A percentile compares a stretch with the other conserved stretches of the same genome.
Evolutionary conservation across 2,797 vertebrate species (phyloP).

Genomic region (Falco concolor): DNA sequence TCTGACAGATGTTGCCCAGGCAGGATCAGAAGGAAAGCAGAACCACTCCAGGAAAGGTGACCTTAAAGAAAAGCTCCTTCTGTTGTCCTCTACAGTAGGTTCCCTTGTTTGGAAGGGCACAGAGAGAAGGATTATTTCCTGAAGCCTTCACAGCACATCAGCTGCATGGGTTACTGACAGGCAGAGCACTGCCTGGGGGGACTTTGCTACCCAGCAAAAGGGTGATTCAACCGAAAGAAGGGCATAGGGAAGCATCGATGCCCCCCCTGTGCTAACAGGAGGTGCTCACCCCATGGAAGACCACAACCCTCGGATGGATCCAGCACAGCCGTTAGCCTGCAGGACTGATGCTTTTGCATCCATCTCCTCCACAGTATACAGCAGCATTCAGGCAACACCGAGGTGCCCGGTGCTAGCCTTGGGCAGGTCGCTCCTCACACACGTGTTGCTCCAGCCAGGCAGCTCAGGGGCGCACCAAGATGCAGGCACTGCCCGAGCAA

Average conservation of each 20-base stretch:
- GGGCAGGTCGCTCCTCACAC: not conserved
- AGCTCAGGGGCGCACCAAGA: not conserved
- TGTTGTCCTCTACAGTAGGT: not conserved
- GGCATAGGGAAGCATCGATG: rapidly evolving
- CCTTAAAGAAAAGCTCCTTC: not conserved
- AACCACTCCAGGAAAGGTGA: not conserved
- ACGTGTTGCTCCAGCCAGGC: not conserved
- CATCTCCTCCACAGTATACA: rapidly evolving
- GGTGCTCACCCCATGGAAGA: not conserved
- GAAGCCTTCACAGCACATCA: not conserved
- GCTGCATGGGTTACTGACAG: not conserved
- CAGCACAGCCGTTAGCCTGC: not conserved
- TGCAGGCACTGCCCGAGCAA: not conserved
- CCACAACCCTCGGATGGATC: not conserved
- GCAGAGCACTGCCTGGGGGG: not conserved
- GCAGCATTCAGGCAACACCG: rapidly evolving
- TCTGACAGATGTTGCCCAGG: not conserved
- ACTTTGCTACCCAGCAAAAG: not conserved
- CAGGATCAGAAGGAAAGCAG: not conserved
- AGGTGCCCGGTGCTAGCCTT: not conserved
- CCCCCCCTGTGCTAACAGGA: not conserved
- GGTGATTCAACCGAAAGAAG: rapidly evolving
- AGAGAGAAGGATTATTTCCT: not conserved
- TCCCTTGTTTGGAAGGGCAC: not conserved
- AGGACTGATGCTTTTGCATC: not conserved